These are phyloP conservation scores for Sebastes reedi DNA, from an alignment of 2,797 vertebrate species.

Conservation along the genomic window DNA sequence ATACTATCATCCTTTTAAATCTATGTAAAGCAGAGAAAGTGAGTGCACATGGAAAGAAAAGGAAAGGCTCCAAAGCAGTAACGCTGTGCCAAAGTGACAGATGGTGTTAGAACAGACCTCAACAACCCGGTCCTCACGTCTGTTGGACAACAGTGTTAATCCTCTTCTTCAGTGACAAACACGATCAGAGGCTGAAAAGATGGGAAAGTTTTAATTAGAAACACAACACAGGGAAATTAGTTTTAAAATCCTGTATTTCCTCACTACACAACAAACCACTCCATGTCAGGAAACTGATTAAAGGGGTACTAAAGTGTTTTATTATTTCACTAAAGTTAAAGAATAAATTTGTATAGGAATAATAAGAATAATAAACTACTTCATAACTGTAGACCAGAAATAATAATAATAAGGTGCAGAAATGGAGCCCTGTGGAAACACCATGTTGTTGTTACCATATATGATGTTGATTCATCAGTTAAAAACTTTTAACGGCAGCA, in stretches of 20 bases:
- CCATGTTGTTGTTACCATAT: neutral
- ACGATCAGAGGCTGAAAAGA: neutral
- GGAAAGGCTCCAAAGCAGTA: conserved; percentile 18
- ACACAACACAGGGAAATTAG: neutral
- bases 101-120: conserved; percentile 57
- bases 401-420: neutral
- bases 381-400: neutral
- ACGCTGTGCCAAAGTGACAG: conserved; percentile 53
- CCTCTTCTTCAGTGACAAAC: conserved; percentile 18
- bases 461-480: neutral
- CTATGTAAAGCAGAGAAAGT: conserved; percentile 7
- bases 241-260: neutral
- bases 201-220: conserved; percentile 19
- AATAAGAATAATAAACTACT: neutral
- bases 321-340: neutral
- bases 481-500: neutral
- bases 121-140: conserved; percentile 25
- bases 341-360: neutral
- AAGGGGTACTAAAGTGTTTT: neutral
- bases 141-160: conserved; percentile 47
- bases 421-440: neutral
- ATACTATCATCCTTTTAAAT: conserved; percentile 14
- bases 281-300: neutral
- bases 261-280: neutral
- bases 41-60: conserved; percentile 26